phyloP scores from a whole-genome alignment of 1,140 invertebrate genomes.

The Palaemon carinicauda region DNA sequence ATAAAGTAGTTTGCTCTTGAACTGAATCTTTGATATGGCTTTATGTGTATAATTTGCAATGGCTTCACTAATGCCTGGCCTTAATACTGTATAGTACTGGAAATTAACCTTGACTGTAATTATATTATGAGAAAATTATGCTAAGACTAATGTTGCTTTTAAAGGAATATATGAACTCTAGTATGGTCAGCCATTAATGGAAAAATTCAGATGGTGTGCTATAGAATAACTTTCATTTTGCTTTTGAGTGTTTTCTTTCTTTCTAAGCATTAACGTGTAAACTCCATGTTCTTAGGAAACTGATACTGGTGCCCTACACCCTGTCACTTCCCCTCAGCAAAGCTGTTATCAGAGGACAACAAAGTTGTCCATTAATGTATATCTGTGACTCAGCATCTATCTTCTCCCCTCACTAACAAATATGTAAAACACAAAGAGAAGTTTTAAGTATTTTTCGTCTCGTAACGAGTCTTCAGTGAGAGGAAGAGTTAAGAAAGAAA shows the following conservation, averaged over 20 bases:
- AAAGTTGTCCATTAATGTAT: background rate
- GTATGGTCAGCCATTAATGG: too few relatives aligned
- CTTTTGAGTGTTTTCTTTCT: background rate
- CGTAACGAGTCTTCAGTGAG: too few relatives aligned
- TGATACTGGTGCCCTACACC: constrained; percentile 19
- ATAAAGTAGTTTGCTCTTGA: background rate
- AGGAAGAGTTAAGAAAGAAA: too few relatives aligned
- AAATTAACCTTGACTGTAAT: too few relatives aligned
- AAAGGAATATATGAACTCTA: too few relatives aligned
- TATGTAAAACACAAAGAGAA: background rate
- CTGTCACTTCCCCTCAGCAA: background rate
- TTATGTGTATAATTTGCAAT: background rate
- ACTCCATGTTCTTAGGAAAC: constrained; percentile 1
- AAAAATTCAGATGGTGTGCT: too few relatives aligned
- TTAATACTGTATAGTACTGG: too few relatives aligned
- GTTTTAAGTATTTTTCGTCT: background rate
- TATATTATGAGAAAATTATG: too few relatives aligned
- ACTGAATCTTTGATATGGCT: background rate
- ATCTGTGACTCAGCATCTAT: constrained; percentile 29
- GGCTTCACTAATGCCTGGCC: background rate
- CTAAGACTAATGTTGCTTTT: too few relatives aligned
- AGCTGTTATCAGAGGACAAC: background rate
- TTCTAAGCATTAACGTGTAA: constrained; percentile 9
- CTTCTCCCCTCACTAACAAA: constrained; percentile 27
- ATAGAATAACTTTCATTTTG: too few relatives aligned